Conservation (phyloP, 1,140 invertebrate genomes). For the Diuraphis noxia region DNA sequence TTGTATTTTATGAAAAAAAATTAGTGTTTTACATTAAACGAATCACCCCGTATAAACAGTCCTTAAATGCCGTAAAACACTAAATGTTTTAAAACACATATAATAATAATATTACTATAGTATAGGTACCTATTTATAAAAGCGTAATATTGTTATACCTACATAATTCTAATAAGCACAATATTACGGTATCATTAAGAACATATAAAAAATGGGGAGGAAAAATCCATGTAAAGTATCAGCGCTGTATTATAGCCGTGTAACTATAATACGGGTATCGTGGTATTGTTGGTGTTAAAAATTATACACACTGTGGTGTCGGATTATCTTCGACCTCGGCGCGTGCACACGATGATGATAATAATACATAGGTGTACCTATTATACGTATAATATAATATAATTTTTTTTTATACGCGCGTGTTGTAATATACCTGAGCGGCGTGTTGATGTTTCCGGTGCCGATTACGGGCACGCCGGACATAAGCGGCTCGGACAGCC, state of each 20-base stretch:
- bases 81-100: neutral
- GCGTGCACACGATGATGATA: neutral
- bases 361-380: neutral
- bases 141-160: neutral
- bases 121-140: neutral
- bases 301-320: neutral
- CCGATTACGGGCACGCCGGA: slow-evolving; percentile 47
- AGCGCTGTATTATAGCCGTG: too few relatives aligned
- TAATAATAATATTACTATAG: too few relatives aligned
- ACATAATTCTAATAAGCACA: neutral
- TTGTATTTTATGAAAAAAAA: too few relatives aligned
- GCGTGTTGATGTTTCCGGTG: slow-evolving; percentile 48
- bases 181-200: neutral
- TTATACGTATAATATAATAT: neutral
- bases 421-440: slow-evolving; percentile 43
- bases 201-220: neutral
- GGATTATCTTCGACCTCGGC: neutral
- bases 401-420: neutral
- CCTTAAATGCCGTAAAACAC: neutral
- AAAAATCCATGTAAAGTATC: neutral
- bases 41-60: neutral
- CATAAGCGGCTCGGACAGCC: slow-evolving; percentile 52
- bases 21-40: too few relatives aligned
- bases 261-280: neutral
- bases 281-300: neutral